A percentile compares a stretch with the other conserved stretches of the same genome.
Conservation (phyloP, 2,113 vertebrate genomes). For the Theristicus caerulescens region DNA sequence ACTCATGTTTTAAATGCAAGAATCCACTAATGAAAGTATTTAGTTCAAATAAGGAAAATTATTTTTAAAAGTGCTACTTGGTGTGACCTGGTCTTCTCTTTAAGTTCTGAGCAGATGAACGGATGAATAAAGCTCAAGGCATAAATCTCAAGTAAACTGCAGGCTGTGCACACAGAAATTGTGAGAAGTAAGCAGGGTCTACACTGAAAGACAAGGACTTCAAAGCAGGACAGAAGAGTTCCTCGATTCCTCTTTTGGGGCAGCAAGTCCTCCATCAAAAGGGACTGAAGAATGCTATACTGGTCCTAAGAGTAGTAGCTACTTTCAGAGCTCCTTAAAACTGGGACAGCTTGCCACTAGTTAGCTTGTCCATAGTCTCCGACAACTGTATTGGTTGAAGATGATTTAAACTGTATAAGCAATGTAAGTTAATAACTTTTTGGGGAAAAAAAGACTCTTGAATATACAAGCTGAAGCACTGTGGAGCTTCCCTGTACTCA, state of each 20-base stretch:
- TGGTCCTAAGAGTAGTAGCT: neutral
- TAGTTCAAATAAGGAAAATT: neutral
- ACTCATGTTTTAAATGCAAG: neutral
- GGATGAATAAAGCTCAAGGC: neutral
- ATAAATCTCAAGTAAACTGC: neutral
- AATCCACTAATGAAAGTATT: neutral
- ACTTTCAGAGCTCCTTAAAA: neutral
- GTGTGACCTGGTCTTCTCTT: neutral
- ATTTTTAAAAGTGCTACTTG: neutral
- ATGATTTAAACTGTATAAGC: neutral
- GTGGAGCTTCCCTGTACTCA: neutral
- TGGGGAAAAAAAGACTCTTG: neutral
- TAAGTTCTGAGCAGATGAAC: neutral
- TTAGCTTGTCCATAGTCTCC: neutral
- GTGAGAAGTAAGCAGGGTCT: neutral
- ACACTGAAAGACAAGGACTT: neutral
- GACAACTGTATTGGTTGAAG: neutral
- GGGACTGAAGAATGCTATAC: neutral
- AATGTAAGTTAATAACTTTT: neutral
- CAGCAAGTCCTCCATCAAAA: accelerated
- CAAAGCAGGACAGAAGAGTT: neutral
- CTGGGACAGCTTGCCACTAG: accelerated
- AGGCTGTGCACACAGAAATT: neutral
- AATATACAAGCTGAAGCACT: neutral
- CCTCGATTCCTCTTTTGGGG: neutral